A percentile compares a stretch with the other conserved stretches of the same genome.
Evolutionary conservation across 1,140 invertebrate species (phyloP).

Genomic region (Uloborus diversus): DNA sequence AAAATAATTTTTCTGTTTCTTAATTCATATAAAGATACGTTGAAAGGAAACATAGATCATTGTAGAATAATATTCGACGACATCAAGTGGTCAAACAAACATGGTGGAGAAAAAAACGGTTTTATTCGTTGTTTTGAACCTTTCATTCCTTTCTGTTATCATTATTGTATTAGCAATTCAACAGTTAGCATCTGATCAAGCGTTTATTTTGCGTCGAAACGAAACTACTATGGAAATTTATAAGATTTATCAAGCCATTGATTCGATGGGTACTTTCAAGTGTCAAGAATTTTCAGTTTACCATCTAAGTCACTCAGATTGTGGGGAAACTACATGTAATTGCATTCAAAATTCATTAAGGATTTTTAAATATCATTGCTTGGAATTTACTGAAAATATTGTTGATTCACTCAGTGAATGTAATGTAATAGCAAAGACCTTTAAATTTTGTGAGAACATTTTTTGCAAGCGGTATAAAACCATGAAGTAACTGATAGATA

Average conservation of each 20-base stretch:
- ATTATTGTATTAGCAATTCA: background rate
- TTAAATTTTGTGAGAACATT: background rate
- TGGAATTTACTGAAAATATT: constrained; percentile 3
- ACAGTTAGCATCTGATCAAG: background rate
- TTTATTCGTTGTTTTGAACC: background rate
- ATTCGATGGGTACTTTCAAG: background rate
- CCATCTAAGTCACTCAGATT: background rate
- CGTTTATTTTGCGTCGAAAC: background rate
- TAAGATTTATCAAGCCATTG: background rate
- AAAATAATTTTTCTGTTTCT: too few species aligned
- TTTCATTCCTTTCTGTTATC: background rate
- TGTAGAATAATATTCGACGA: too few species aligned
- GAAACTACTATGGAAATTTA: background rate
- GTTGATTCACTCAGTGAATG: background rate
- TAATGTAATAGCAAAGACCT: background rate
- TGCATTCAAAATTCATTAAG: background rate
- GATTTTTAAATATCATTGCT: constrained; percentile 1
- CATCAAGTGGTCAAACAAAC: too few species aligned
- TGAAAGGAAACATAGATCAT: too few species aligned
- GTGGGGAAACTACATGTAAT: background rate
- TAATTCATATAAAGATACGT: too few species aligned
- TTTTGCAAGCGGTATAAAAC: background rate
- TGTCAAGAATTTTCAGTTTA: background rate
- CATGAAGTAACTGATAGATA: background rate
- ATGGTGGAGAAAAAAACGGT: too few species aligned